Percentiles rank a stretch among this genome's conserved stretches.
Conservation (phyloP, 2,797 vertebrate genomes). For the Cuculus canorus region DNA sequence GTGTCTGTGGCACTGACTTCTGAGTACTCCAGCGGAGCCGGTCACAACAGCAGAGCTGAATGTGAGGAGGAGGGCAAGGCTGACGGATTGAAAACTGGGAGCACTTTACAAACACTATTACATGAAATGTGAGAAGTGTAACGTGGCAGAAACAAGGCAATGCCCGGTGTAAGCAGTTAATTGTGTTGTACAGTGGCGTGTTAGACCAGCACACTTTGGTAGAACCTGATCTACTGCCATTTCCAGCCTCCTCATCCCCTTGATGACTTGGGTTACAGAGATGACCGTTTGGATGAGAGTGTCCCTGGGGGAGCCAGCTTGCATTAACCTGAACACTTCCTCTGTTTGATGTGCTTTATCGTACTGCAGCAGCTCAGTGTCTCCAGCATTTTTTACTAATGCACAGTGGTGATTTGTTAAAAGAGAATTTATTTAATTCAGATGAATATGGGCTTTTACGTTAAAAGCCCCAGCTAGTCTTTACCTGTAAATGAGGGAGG, state of each 20-base stretch:
- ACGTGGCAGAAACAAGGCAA: constrained; percentile 82
- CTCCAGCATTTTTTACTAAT: constrained; percentile 33
- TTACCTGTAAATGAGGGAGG: constrained; percentile 50
- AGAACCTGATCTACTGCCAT: constrained; percentile 80
- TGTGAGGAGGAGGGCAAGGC: constrained; percentile 73
- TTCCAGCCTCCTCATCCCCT: constrained; percentile 74
- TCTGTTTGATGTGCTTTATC: constrained; percentile 20
- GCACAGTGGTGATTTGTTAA: constrained; percentile 48
- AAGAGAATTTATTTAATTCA: constrained; percentile 55
- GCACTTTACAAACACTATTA: constrained; percentile 90
- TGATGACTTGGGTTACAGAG: constrained; percentile 44
- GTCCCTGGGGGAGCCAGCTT: not conserved
- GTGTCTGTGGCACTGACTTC: not conserved
- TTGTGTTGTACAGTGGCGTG: constrained; percentile 82
- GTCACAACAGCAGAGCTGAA: constrained; percentile 70
- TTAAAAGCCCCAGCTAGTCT: constrained; percentile 41
- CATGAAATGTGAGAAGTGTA: constrained; percentile 90
- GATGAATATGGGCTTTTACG: not conserved
- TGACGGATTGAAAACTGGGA: constrained; percentile 90
- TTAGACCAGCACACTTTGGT: constrained; percentile 79
- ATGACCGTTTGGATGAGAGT: constrained; percentile 33
- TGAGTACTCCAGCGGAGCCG: constrained; percentile 9
- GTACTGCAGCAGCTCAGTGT: not conserved
- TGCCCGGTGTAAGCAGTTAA: constrained; percentile 89
- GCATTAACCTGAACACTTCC: constrained; percentile 35